These are phyloP conservation scores for Suricata suricatta DNA, from an alignment of 2,113 vertebrate species.

Conservation along the genomic window DNA sequence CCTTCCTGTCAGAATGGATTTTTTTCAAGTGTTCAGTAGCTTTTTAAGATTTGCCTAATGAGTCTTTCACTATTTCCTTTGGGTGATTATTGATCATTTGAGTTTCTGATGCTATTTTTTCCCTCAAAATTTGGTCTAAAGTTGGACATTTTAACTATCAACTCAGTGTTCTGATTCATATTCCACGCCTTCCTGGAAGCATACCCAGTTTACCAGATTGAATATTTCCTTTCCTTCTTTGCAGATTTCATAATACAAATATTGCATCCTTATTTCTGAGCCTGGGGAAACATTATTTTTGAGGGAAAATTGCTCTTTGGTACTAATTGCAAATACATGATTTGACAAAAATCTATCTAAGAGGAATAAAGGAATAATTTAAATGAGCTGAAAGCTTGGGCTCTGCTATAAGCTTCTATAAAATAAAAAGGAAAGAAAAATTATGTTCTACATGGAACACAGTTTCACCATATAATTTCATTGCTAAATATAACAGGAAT, in stretches of 20 bases:
- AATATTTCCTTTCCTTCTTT: not conserved
- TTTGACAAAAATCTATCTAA: slow-evolving; percentile 53
- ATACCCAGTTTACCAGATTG: not conserved
- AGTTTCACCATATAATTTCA: slow-evolving; percentile 42
- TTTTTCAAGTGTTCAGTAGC: not conserved
- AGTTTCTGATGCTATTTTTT: not conserved
- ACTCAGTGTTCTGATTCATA: not conserved
- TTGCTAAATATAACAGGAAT: slow-evolving; percentile 44
- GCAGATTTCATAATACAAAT: slow-evolving; percentile 32
- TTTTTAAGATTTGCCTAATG: not conserved
- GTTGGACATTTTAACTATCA: not conserved
- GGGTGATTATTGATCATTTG: not conserved
- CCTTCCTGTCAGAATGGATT: not conserved
- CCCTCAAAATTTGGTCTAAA: not conserved
- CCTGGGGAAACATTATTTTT: slow-evolving; percentile 13
- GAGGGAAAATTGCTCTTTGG: slow-evolving; percentile 51
- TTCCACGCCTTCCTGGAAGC: not conserved
- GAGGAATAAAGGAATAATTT: slow-evolving; percentile 60
- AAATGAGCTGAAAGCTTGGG: not conserved
- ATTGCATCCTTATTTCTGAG: slow-evolving; percentile 14
- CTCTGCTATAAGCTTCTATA: not conserved
- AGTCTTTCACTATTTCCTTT: not conserved
- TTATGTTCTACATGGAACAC: not conserved
- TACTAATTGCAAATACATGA: slow-evolving; percentile 60
- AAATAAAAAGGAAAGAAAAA: slow-evolving; percentile 42